Evolutionary conservation across 2,888 invertebrate genomes (phyloP).

Genomic region (Cephalotes varians): DNA sequence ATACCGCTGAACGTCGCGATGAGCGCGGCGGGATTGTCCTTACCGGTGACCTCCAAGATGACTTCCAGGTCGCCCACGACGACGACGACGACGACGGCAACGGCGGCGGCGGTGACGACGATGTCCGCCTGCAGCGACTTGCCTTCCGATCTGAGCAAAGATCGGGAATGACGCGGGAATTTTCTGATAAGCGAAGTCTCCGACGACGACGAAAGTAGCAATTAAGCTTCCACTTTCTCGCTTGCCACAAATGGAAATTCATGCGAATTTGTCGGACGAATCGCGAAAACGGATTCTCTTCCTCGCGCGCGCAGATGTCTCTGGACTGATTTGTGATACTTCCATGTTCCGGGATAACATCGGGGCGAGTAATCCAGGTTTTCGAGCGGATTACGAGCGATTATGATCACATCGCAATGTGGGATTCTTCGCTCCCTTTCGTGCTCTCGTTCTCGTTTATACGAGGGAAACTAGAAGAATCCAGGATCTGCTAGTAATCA

Average conservation of each 20-base stretch:
- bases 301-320: background rate
- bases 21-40: constrained; percentile 86
- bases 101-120: constrained; percentile 77
- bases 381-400: constrained; percentile 10
- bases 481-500: background rate
- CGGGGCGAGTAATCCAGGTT: background rate
- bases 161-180: constrained; percentile 73
- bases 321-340: constrained; percentile 3
- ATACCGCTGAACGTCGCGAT: constrained; percentile 90
- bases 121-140: constrained; percentile 80
- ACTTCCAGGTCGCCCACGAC: constrained; percentile 77
- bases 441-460: background rate
- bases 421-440: constrained; percentile 31
- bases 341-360: background rate
- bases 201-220: constrained; percentile 18
- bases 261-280: background rate
- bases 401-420: background rate
- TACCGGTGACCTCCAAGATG: constrained; percentile 81
- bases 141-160: constrained; percentile 83
- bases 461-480: background rate
- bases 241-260: background rate
- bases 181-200: background rate
- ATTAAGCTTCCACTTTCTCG: background rate
- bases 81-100: constrained; percentile 75
- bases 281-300: constrained; percentile 7